These are phyloP conservation scores for Synergus umbraculus DNA, from an alignment of 2,888 invertebrate species.

Conservation along the genomic window DNA sequence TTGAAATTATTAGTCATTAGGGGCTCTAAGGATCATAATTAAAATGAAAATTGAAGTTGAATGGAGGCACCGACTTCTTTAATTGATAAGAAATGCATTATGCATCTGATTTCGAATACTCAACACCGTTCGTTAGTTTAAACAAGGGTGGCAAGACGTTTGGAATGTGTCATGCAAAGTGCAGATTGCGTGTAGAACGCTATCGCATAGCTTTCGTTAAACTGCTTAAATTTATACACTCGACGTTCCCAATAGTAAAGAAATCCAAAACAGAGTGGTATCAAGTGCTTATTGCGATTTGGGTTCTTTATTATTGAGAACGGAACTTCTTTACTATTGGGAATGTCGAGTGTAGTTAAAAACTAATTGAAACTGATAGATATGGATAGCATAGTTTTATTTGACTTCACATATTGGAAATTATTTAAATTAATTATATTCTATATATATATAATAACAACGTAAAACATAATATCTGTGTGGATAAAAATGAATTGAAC, in stretches of 20 bases:
- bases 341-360: too few relatives aligned
- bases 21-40: neutral
- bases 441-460: too few relatives aligned
- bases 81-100: constrained; percentile 8
- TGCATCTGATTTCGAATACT: constrained; percentile 15
- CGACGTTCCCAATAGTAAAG: too few relatives aligned
- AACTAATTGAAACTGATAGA: too few relatives aligned
- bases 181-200: constrained; percentile 37
- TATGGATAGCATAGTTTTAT: too few relatives aligned
- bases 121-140: constrained; percentile 17
- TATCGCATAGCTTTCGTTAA: constrained; percentile 27
- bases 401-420: too few relatives aligned
- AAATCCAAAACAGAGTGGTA: too few relatives aligned
- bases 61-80: neutral
- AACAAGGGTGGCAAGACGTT: constrained; percentile 30
- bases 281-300: too few relatives aligned
- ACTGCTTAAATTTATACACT: constrained; percentile 21
- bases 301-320: too few relatives aligned
- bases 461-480: neutral
- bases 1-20: neutral
- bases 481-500: neutral
- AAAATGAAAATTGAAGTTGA: neutral
- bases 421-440: too few relatives aligned
- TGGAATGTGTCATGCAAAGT: constrained; percentile 39
- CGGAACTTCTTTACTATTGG: too few relatives aligned